Percentiles rank a stretch among this genome's conserved stretches.
phyloP scores from a whole-genome alignment of 2,888 invertebrate genomes.

The Hypsopygia costalis region DNA sequence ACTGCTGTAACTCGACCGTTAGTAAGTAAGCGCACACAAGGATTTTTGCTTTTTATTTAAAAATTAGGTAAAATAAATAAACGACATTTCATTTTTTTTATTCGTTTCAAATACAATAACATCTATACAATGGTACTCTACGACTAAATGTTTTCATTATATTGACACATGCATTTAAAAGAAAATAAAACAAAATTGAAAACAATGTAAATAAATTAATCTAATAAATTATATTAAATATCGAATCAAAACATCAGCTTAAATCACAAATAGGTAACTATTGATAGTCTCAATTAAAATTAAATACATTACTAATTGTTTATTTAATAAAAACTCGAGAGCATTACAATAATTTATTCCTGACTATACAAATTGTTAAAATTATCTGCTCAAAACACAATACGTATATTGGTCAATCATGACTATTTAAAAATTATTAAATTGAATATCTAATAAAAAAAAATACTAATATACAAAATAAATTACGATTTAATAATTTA shows the following conservation, averaged over 20 bases:
- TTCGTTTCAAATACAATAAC: constrained; percentile 79
- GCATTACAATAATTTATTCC: constrained; percentile 10
- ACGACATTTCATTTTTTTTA: constrained; percentile 59
- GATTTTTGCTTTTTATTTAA: no score
- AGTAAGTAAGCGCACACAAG: no score
- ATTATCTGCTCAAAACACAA: constrained; percentile 16
- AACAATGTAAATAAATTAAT: constrained; percentile 14
- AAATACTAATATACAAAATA: constrained; percentile 20
- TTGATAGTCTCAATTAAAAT: constrained; percentile 9
- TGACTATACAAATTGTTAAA: constrained; percentile 14
- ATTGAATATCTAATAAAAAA: constrained; percentile 5
- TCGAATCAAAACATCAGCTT: constrained; percentile 25
- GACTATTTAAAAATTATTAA: not conserved
- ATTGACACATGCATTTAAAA: constrained; percentile 70
- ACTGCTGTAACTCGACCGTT: no score
- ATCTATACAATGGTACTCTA: constrained; percentile 78
- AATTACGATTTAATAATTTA: constrained; percentile 11
- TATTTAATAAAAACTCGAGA: not conserved
- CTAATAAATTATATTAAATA: constrained; percentile 23
- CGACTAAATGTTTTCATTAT: constrained; percentile 68
- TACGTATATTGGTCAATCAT: constrained; percentile 3
- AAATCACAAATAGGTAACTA: constrained; percentile 47
- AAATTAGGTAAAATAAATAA: constrained; percentile 23
- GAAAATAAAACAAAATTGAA: constrained; percentile 30
- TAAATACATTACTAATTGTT: constrained; percentile 8